A percentile compares a stretch with the other conserved stretches of the same genome.
phyloP scores from a whole-genome alignment of 2,113 vertebrate genomes.

The Alaudala cheleensis region DNA sequence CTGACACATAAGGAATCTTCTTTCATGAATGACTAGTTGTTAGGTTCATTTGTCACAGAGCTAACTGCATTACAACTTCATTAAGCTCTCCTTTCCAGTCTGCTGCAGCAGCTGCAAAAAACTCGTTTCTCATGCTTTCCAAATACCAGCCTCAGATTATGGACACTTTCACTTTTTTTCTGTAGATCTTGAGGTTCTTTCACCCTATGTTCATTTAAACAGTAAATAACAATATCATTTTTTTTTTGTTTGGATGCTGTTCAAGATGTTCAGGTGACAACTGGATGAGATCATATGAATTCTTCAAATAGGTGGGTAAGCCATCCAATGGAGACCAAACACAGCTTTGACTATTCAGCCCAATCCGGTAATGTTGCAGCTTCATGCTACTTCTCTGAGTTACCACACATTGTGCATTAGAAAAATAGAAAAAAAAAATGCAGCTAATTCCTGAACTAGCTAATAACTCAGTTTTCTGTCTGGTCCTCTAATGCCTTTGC shows the following conservation, averaged over 20 bases:
- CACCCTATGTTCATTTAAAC: not conserved
- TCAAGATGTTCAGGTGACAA: not conserved
- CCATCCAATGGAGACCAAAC: not conserved
- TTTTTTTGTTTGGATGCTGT: not conserved
- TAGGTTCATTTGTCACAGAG: not conserved
- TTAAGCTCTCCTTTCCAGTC: not conserved
- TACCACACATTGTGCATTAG: not conserved
- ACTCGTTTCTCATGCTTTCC: not conserved
- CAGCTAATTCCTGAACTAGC: not conserved
- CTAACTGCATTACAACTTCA: not conserved
- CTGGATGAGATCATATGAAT: not conserved
- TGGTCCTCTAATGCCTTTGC: not conserved
- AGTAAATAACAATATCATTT: not conserved
- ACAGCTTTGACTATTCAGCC: not conserved
- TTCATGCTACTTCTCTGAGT: slow-evolving; percentile 11
- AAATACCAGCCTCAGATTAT: not conserved
- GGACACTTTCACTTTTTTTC: not conserved
- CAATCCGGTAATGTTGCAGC: not conserved
- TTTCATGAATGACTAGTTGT: not conserved
- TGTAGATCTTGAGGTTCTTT: not conserved
- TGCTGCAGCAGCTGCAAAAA: not conserved
- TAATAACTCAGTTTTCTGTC: not conserved
- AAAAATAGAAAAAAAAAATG: not conserved
- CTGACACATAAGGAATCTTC: not conserved
- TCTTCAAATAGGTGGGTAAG: not conserved